These are phyloP conservation scores for Drosophila nr. perissopoda DNA, from an alignment of 2,888 invertebrate species.

Conservation along the genomic window DNA sequence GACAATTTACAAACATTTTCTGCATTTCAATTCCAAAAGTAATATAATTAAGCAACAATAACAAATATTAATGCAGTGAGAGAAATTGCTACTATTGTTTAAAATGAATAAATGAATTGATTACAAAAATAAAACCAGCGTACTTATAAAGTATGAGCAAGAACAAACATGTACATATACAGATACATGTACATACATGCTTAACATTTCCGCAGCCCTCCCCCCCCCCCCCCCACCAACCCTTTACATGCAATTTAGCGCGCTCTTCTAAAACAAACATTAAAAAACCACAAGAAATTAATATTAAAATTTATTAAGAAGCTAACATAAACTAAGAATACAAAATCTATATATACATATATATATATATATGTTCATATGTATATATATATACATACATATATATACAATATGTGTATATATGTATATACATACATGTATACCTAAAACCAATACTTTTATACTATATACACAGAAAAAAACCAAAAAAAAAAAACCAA, in stretches of 20 bases:
- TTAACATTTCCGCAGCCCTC: conserved; percentile 21
- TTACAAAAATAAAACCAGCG: neutral
- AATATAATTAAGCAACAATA: conserved; percentile 33
- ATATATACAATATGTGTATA: neutral
- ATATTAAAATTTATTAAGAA: conserved; percentile 47
- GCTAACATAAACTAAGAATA: conserved; percentile 67
- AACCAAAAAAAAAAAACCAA: conserved; percentile 24
- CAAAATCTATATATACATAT: conserved; percentile 47
- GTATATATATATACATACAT: neutral
- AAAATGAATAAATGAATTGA: conserved; percentile 14
- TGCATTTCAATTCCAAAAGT: conserved; percentile 55
- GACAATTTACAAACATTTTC: conserved; percentile 52
- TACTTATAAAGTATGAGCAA: conserved; percentile 2
- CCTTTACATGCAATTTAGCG: conserved; percentile 54
- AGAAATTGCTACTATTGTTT: conserved; percentile 48
- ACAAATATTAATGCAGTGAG: conserved; percentile 32
- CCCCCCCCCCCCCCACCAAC: neutral
- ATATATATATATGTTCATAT: neutral
- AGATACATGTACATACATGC: conserved; percentile 25
- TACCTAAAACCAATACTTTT: conserved; percentile 64
- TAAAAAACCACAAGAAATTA: conserved; percentile 35
- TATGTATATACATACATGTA: conserved; percentile 11
- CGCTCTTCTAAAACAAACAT: conserved; percentile 56
- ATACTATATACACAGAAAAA: conserved; percentile 69
- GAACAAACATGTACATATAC: conserved; percentile 22